phyloP scores from a whole-genome alignment of 2,888 invertebrate genomes.

The Gibbula magus region DNA sequence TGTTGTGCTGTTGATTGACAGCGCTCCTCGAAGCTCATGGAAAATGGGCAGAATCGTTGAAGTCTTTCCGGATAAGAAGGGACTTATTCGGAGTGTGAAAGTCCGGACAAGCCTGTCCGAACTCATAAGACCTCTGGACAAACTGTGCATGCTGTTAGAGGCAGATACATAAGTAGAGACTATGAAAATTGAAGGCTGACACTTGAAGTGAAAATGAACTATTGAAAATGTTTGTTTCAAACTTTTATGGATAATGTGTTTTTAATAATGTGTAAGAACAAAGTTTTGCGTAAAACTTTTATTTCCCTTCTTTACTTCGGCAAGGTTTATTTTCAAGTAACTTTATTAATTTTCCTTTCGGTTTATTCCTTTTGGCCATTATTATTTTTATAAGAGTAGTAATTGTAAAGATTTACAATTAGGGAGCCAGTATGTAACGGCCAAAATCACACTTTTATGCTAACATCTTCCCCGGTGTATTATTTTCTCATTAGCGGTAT shows the following conservation, averaged over 20 bases:
- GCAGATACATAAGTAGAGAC: neutral
- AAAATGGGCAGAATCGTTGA: neutral
- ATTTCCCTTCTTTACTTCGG: no score
- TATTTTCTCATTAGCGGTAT: no score
- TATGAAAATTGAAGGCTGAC: neutral
- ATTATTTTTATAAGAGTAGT: no score
- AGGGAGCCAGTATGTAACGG: neutral
- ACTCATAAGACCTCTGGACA: constrained; percentile 16
- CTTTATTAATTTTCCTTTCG: neutral
- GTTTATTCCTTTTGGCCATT: neutral
- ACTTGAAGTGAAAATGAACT: no score
- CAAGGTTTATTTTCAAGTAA: neutral
- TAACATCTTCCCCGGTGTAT: no score
- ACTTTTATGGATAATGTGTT: no score
- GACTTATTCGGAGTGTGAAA: neutral
- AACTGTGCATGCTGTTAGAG: constrained; percentile 23
- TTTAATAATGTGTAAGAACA: no score
- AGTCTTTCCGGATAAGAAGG: neutral
- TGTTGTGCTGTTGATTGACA: neutral
- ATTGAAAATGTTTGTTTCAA: no score
- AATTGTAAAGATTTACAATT: neutral
- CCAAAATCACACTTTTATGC: neutral
- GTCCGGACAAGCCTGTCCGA: neutral
- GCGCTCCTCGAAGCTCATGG: neutral
- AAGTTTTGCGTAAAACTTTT: no score